phyloP scores from a whole-genome alignment of 2,113 vertebrate species.

The Scatophagus argus region DNA sequence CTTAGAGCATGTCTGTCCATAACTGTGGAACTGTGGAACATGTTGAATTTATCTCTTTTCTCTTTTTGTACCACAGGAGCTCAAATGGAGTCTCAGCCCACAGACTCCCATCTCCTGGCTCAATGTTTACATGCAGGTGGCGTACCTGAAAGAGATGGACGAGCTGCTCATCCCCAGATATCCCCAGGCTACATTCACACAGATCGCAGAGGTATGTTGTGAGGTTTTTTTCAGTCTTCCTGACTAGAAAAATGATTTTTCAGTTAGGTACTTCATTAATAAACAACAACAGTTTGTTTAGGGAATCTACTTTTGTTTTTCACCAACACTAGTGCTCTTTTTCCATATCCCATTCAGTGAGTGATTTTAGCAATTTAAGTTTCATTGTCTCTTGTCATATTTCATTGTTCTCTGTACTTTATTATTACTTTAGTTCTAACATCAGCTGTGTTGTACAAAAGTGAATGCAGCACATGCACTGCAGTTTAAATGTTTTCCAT shows the following conservation, averaged over 20 bases:
- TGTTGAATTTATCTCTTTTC: not conserved
- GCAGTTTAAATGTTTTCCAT: not conserved
- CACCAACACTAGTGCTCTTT: not conserved
- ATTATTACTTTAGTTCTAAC: not conserved
- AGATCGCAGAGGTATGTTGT: slow-evolving; percentile 90
- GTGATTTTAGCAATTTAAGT: no score
- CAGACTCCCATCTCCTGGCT: slow-evolving; percentile 95
- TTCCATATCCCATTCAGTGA: not conserved
- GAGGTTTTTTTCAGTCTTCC: not conserved
- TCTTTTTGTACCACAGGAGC: slow-evolving; percentile 83
- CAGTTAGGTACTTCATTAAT: not conserved
- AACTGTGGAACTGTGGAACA: not conserved
- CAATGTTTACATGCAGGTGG: slow-evolving; percentile 97
- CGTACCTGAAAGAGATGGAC: slow-evolving; percentile 87
- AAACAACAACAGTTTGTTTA: not conserved
- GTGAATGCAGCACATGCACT: not conserved
- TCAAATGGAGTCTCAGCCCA: slow-evolving; percentile 94
- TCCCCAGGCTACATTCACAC: slow-evolving; percentile 92
- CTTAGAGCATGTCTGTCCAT: not conserved
- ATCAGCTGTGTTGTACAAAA: not conserved
- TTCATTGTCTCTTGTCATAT: not conserved
- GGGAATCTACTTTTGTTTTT: not conserved
- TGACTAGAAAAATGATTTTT: not conserved
- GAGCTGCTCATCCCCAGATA: slow-evolving; percentile 91
- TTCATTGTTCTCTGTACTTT: not conserved